Evolutionary conservation across 2,888 invertebrate species (phyloP).

Genomic region (Cyclophora albipunctata): DNA sequence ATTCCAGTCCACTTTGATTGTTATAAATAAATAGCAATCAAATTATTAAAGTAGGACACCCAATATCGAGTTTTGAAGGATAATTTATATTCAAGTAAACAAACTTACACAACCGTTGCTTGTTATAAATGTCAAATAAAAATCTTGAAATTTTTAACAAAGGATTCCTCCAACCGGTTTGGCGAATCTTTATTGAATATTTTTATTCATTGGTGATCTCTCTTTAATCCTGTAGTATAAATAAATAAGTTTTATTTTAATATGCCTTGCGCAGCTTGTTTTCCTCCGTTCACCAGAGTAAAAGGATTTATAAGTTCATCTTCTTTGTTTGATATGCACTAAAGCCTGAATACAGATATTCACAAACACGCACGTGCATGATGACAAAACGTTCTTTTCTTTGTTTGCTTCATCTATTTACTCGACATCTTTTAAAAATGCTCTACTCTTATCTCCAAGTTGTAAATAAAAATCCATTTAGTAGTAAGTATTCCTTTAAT

Average conservation of each 20-base stretch:
- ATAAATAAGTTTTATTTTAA: too few species aligned
- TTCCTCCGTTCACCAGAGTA: conserved; percentile 3
- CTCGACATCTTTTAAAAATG: conserved; percentile 33
- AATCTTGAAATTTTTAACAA: conserved; percentile 28
- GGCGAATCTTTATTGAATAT: conserved; percentile 25
- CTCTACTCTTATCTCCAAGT: too few species aligned
- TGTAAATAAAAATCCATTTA: too few species aligned
- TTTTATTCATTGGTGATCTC: too few species aligned
- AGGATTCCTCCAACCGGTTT: conserved; percentile 37
- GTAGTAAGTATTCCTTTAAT: too few species aligned
- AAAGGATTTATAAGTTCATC: conserved; percentile 5
- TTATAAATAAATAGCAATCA: too few species aligned
- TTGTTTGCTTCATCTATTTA: conserved; percentile 42
- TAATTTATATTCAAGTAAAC: conserved; percentile 27
- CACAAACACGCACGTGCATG: conserved; percentile 54
- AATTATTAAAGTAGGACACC: not conserved
- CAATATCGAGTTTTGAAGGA: conserved; percentile 1
- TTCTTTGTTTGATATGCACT: conserved; percentile 23
- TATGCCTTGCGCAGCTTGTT: too few species aligned
- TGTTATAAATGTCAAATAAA: conserved; percentile 15
- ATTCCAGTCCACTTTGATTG: too few species aligned
- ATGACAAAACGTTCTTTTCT: conserved; percentile 46
- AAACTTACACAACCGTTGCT: conserved; percentile 26
- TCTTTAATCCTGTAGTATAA: too few species aligned
- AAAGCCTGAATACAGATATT: conserved; percentile 26